phyloP scores from a whole-genome alignment of 2,888 invertebrate species.

The Rotaria sp. region DNA sequence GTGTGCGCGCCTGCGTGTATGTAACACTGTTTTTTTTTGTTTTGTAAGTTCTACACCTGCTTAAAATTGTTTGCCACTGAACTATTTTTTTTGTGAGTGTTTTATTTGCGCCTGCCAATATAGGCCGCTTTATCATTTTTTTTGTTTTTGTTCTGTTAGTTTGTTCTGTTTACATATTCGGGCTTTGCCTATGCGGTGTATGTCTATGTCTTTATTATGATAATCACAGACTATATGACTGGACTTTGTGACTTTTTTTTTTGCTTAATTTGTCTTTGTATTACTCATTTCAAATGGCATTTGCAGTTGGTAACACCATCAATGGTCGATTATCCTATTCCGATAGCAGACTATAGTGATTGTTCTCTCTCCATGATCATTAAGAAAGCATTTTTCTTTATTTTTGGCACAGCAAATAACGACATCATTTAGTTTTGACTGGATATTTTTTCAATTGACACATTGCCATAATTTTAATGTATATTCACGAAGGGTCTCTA shows the following conservation, averaged over 20 bases:
- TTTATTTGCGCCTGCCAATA: not conserved
- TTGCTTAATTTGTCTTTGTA: not conserved
- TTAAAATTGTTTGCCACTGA: not conserved
- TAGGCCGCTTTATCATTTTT: not conserved
- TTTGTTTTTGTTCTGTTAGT: not conserved
- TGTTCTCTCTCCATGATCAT: not conserved
- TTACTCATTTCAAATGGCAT: not conserved
- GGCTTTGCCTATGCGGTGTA: not conserved
- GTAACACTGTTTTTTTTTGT: not conserved
- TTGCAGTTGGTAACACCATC: slow-evolving; percentile 9
- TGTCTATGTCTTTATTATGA: not conserved
- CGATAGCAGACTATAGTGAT: not conserved
- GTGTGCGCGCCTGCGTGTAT: not conserved
- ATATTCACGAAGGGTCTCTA: not conserved
- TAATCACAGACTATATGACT: not conserved
- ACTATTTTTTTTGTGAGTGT: not conserved
- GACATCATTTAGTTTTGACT: not conserved
- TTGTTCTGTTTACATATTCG: not conserved
- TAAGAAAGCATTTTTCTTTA: not conserved
- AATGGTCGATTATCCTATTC: not conserved
- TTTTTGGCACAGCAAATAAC: not conserved
- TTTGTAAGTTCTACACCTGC: not conserved
- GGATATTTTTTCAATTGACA: not conserved
- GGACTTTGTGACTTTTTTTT: not conserved
- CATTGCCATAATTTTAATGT: not conserved